A percentile compares a stretch with the other conserved stretches of the same genome.
Conservation (phyloP, 2,113 vertebrate genomes). For the Plestiodon gilberti region DNA sequence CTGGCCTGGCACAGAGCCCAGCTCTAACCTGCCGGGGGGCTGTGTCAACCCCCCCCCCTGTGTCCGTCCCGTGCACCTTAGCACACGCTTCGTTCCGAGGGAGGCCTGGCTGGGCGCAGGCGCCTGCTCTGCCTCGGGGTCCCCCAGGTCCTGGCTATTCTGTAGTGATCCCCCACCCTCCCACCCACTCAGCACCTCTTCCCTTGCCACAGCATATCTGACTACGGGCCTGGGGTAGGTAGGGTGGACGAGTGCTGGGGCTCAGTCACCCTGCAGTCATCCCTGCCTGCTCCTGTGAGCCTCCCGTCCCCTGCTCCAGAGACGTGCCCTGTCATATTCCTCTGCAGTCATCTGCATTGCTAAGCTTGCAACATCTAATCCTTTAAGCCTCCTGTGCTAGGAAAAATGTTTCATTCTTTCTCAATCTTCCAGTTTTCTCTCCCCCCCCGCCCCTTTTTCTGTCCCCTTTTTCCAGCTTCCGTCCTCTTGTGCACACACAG, state of each 20-base stretch:
- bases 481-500: background rate
- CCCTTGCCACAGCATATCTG: too few species aligned
- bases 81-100: background rate
- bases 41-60: background rate
- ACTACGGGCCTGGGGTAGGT: background rate
- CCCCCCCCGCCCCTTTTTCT: too few species aligned
- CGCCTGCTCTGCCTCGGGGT: rapidly evolving
- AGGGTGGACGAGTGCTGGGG: background rate
- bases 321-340: background rate
- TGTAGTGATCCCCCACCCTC: background rate
- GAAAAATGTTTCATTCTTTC: background rate
- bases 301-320: background rate
- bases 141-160: background rate
- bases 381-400: background rate
- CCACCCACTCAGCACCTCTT: background rate
- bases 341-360: background rate
- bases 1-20: background rate
- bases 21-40: background rate
- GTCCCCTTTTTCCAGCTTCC: background rate
- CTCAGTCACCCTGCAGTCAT: too few species aligned
- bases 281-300: background rate
- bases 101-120: background rate
- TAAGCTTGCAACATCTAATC: constrained; percentile 11
- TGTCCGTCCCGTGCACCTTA: background rate
- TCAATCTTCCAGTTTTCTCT: background rate